Percentiles rank a stretch among this genome's conserved stretches.
Evolutionary conservation across 92 coral and sea anemone genomes (phyloP).

Genomic region (Siderastrea radians): DNA sequence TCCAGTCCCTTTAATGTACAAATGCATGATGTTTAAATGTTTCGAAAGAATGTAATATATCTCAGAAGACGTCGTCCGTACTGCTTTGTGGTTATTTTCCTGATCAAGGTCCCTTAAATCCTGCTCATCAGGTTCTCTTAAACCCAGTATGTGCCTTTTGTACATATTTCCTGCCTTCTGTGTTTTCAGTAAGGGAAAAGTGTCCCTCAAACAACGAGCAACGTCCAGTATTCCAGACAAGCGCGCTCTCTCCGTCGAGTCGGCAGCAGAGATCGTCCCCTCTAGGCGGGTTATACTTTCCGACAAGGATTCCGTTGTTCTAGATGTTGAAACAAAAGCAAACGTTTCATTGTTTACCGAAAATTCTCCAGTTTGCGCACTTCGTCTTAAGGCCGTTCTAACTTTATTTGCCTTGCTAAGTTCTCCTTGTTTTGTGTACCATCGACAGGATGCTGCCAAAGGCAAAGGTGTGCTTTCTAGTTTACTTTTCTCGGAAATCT

Average conservation of each 20-base stretch:
- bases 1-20: constrained; percentile 45
- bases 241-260: constrained; percentile 6
- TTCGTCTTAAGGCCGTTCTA: constrained; percentile 14
- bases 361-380: constrained; percentile 1
- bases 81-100: not conserved
- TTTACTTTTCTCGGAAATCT: not conserved
- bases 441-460: constrained; percentile 14
- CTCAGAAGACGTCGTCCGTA: not conserved
- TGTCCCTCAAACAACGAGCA: constrained; percentile 11
- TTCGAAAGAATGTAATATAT: constrained; percentile 18
- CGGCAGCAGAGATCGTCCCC: constrained; percentile 4
- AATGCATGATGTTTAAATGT: constrained; percentile 33
- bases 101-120: too few relatives aligned
- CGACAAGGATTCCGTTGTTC: constrained; percentile 21
- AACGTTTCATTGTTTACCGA: constrained; percentile 33
- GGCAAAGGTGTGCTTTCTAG: constrained; percentile 4
- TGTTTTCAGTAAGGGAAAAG: constrained; percentile 20
- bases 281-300: constrained; percentile 16
- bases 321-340: constrained; percentile 15
- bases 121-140: too few relatives aligned
- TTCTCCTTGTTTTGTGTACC: constrained; percentile 49
- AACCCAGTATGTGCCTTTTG: not conserved
- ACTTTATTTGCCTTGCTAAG: constrained; percentile 38
- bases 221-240: constrained; percentile 14
- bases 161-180: constrained; percentile 30